Conservation (phyloP, 2,888 invertebrate species). For the Caenorhabditis wallacei region DNA sequence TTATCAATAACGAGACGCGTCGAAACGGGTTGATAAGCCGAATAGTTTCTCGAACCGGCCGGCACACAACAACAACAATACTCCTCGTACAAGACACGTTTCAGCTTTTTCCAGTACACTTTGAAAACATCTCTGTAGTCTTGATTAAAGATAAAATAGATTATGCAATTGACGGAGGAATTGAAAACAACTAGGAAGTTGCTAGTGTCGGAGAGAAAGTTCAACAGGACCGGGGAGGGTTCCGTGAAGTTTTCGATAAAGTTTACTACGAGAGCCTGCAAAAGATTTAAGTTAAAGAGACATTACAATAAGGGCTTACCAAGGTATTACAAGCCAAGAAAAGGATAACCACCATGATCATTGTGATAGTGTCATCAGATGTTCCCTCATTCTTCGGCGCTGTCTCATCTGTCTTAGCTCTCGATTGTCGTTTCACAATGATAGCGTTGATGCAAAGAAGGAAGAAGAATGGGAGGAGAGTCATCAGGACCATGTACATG, state of each 20-base stretch:
- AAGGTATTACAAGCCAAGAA: conserved; percentile 83
- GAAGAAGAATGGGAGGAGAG: conserved; percentile 82
- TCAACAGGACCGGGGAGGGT: conserved; percentile 81
- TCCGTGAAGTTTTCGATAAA: conserved; percentile 82
- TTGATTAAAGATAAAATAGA: conserved; percentile 81
- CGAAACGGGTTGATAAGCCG: conserved; percentile 65
- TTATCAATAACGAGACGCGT: conserved; percentile 61
- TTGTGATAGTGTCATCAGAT: conserved; percentile 82
- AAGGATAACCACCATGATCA: conserved; percentile 83
- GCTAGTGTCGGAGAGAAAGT: conserved; percentile 81
- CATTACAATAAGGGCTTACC: conserved; percentile 50
- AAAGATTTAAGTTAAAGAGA: neutral
- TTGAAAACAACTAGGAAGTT: conserved; percentile 83
- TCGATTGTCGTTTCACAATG: conserved; percentile 79
- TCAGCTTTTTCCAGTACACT: conserved; percentile 49
- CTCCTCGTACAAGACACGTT: conserved; percentile 51
- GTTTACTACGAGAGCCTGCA: conserved; percentile 82
- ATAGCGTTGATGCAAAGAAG: conserved; percentile 82
- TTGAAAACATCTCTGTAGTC: conserved; percentile 81
- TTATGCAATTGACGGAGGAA: conserved; percentile 82
- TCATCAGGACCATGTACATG: conserved; percentile 83
- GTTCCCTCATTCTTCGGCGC: conserved; percentile 61
- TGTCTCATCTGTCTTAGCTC: conserved; percentile 39
- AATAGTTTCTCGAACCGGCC: conserved; percentile 34
- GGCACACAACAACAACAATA: conserved; percentile 66